Evolutionary conservation across 1,140 invertebrate species (phyloP).

Genomic region (Drosophila biarmipes): DNA sequence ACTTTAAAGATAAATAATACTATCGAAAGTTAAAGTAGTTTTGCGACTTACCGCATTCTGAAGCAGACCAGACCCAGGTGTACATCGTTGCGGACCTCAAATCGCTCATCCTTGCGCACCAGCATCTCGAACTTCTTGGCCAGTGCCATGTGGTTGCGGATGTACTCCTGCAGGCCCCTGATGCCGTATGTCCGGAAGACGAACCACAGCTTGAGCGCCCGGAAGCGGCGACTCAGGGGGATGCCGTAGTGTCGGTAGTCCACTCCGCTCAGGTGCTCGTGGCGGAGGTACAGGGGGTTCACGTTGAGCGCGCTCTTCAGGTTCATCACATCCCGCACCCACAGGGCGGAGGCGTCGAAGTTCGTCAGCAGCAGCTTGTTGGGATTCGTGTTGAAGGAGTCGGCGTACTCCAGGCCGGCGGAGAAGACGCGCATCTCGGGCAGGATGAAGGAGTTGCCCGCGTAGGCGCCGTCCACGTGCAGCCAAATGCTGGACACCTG

Average conservation of each 20-base stretch:
- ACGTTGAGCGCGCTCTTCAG: constrained; percentile 95
- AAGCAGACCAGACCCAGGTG: constrained; percentile 90
- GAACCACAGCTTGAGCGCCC: constrained; percentile 96
- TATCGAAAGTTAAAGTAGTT: not conserved
- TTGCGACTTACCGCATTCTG: constrained; percentile 85
- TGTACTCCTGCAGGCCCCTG: constrained; percentile 92
- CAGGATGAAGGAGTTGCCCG: constrained; percentile 93
- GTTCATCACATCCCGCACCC: constrained; percentile 93
- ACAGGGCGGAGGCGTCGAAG: constrained; percentile 95
- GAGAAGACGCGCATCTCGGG: constrained; percentile 92
- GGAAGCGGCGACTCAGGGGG: constrained; percentile 93
- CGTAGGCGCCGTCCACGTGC: constrained; percentile 93
- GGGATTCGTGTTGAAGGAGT: constrained; percentile 96
- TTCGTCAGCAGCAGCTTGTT: constrained; percentile 97
- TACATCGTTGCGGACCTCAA: constrained; percentile 94
- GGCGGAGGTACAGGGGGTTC: constrained; percentile 96
- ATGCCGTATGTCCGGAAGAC: constrained; percentile 93
- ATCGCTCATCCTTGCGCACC: constrained; percentile 90
- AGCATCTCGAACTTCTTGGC: constrained; percentile 94
- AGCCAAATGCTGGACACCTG: constrained; percentile 88
- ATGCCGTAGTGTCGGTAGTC: constrained; percentile 97
- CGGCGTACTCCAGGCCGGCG: constrained; percentile 92
- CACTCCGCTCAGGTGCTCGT: constrained; percentile 89
- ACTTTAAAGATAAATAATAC: too few species aligned
- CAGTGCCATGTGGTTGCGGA: constrained; percentile 94